Evolutionary conservation across 2,888 invertebrate genomes (phyloP).

Genomic region (Idaea aversata): DNA sequence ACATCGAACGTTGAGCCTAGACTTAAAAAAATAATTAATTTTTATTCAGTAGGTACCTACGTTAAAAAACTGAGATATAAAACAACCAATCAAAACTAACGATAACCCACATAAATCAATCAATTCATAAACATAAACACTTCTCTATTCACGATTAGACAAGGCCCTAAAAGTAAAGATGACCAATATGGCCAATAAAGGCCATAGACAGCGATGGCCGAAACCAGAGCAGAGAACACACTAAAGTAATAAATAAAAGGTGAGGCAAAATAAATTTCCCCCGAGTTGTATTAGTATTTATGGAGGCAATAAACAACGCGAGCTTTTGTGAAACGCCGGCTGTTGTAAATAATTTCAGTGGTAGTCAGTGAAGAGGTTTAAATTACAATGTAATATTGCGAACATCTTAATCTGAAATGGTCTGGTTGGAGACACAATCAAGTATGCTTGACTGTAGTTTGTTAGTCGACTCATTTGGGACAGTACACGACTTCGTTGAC

Average conservation of each 20-base stretch:
- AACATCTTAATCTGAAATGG: conserved; percentile 29
- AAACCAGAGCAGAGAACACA: conserved; percentile 49
- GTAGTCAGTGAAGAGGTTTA: conserved; percentile 39
- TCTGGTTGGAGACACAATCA: conserved; percentile 31
- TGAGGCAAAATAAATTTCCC: conserved; percentile 74
- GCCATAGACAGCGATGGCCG: conserved; percentile 18
- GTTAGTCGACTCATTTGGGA: not conserved
- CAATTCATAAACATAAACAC: not conserved
- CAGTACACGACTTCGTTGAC: not conserved
- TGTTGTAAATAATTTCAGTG: conserved; percentile 76
- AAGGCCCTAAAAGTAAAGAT: not conserved
- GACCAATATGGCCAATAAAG: not conserved
- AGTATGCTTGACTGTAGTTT: not conserved
- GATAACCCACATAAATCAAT: not conserved
- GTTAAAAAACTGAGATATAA: not conserved
- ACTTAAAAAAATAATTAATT: too few relatives aligned
- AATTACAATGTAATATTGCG: conserved; percentile 59
- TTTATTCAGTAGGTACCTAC: not conserved
- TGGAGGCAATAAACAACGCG: conserved; percentile 69
- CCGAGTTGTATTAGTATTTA: conserved; percentile 76
- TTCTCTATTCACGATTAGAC: not conserved
- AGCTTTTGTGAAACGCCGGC: conserved; percentile 73
- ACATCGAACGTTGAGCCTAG: too few relatives aligned
- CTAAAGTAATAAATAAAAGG: conserved; percentile 72
- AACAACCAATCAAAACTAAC: not conserved